Percentiles rank a stretch among this genome's conserved stretches.
These are phyloP conservation scores for Pandemis corylana DNA, from an alignment of 2,888 invertebrate genomes.

Conservation along the genomic window DNA sequence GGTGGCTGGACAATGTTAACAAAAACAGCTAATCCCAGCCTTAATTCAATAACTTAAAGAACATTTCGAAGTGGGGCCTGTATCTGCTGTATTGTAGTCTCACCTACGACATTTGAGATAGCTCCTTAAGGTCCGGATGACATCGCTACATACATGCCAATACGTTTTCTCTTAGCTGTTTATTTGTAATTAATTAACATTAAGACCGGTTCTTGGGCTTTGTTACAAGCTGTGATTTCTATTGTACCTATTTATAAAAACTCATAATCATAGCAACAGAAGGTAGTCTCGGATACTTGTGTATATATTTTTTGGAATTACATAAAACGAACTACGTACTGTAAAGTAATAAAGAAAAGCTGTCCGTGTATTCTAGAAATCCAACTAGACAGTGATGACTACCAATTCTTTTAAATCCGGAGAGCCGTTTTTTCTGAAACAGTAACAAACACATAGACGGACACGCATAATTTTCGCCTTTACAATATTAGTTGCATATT, in stretches of 20 bases:
- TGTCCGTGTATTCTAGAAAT: no score
- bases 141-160: conserved; percentile 25
- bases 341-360: no score
- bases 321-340: no score
- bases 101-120: conserved; percentile 31
- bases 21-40: neutral
- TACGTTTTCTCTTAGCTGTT: conserved; percentile 14
- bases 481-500: no score
- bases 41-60: conserved; percentile 7
- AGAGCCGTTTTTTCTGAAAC: no score
- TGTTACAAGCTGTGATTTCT: conserved; percentile 29
- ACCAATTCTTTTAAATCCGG: no score
- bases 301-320: neutral
- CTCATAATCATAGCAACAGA: neutral
- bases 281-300: neutral
- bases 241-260: conserved; percentile 44
- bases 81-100: conserved; percentile 14
- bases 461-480: no score
- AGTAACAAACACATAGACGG: no score
- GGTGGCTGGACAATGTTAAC: conserved; percentile 33
- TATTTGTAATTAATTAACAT: conserved; percentile 23
- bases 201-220: neutral
- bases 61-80: conserved; percentile 9
- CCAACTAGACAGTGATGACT: no score
- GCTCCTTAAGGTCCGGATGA: conserved; percentile 26